Evolutionary conservation across 1,140 invertebrate species (phyloP).

Genomic region (Apis laboriosa): DNA sequence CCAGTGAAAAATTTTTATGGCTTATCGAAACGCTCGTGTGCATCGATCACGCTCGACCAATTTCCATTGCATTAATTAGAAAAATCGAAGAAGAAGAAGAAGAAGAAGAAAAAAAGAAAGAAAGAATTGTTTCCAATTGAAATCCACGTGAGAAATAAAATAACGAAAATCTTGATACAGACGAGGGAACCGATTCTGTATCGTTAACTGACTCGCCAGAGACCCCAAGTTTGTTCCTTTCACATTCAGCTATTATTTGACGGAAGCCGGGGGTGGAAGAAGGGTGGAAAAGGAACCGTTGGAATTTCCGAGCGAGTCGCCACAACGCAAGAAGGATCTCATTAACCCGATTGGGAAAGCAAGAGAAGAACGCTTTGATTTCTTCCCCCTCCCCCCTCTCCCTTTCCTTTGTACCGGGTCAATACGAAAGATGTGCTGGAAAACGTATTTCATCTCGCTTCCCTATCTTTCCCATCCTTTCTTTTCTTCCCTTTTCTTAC

Average conservation of each 20-base stretch:
- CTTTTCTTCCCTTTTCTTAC: neutral
- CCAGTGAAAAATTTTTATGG: too few relatives aligned
- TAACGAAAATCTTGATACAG: neutral
- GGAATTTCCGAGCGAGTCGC: conserved; percentile 24
- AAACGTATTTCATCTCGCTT: conserved; percentile 20
- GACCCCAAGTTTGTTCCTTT: conserved; percentile 17
- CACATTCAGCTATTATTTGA: conserved; percentile 40
- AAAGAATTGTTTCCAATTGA: neutral
- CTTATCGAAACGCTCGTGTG: neutral
- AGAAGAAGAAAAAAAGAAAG: too few relatives aligned
- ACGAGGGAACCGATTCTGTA: conserved; percentile 6
- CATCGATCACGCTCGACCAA: neutral
- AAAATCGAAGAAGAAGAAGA: too few relatives aligned
- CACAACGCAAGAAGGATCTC: conserved; percentile 38
- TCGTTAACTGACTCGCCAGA: neutral
- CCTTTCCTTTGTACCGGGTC: conserved; percentile 15
- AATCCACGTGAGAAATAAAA: neutral
- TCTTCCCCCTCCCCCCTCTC: neutral
- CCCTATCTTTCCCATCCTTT: neutral
- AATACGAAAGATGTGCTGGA: conserved; percentile 38
- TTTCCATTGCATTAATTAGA: neutral
- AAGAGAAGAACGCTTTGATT: conserved; percentile 39
- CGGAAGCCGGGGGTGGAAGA: neutral
- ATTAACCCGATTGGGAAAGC: conserved; percentile 39
- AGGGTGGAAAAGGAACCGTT: neutral